Evolutionary conservation across 2,113 vertebrate genomes (phyloP).

Genomic region (Craseonycteris thonglongyai): DNA sequence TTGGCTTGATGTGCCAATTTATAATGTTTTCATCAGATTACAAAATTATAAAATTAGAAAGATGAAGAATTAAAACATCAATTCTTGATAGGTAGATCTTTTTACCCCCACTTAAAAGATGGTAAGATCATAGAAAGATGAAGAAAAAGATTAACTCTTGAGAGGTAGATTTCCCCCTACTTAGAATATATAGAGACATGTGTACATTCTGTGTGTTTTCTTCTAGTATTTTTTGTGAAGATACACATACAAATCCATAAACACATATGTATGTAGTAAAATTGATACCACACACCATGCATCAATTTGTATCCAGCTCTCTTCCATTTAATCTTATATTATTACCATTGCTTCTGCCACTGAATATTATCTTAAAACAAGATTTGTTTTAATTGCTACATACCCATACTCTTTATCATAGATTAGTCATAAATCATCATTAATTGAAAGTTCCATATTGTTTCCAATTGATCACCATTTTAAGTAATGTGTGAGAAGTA

Average conservation of each 20-base stretch:
- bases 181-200: background rate
- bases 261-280: background rate
- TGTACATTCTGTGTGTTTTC: background rate
- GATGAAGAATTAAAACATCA: background rate
- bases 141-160: background rate
- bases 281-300: background rate
- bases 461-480: background rate
- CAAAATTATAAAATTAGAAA: constrained; percentile 53
- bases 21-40: constrained; percentile 55
- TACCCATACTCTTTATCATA: background rate
- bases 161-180: background rate
- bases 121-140: constrained; percentile 42
- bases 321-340: background rate
- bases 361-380: background rate
- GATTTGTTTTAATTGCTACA: background rate
- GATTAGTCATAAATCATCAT: background rate
- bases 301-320: background rate
- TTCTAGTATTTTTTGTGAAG: background rate
- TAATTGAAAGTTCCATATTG: background rate
- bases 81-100: background rate
- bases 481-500: background rate
- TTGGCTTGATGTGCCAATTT: constrained; percentile 58
- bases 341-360: background rate
- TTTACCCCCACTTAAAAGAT: background rate
- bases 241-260: background rate